A percentile compares a stretch with the other conserved stretches of the same genome.
phyloP scores from a whole-genome alignment of 2,797 vertebrate species.

The Sebastes vulpes region DNA sequence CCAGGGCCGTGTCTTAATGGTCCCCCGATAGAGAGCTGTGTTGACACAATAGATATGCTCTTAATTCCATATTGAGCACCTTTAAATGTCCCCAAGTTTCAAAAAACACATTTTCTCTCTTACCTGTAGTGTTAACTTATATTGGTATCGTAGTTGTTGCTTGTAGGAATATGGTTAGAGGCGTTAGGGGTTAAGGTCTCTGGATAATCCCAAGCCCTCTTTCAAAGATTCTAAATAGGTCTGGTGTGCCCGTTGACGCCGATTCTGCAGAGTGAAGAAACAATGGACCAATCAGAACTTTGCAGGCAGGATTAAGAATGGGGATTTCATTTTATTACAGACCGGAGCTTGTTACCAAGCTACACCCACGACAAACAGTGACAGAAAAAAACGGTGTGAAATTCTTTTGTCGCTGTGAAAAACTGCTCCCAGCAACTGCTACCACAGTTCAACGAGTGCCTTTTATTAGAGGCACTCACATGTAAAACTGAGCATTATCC shows the following conservation, averaged over 20 bases:
- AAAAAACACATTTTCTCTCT: background rate
- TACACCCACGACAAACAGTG: background rate
- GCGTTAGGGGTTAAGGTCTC: background rate
- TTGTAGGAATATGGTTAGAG: no score
- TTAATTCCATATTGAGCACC: no score
- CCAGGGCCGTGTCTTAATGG: no score
- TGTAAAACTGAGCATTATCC: background rate
- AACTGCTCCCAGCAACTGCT: background rate
- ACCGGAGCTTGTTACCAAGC: background rate
- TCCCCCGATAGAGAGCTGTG: no score
- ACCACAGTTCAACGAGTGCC: background rate
- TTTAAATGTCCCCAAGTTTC: no score
- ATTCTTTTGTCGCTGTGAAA: background rate
- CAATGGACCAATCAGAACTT: background rate
- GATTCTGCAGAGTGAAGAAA: background rate
- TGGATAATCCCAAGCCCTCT: background rate
- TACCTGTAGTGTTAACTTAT: background rate
- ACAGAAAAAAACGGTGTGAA: background rate
- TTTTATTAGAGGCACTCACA: background rate
- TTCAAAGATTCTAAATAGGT: background rate
- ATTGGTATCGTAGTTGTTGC: background rate
- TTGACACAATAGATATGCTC: no score
- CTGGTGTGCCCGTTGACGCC: background rate
- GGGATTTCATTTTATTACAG: background rate
- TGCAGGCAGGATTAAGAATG: background rate